phyloP scores from a whole-genome alignment of 2,113 vertebrate species.

The Ramphastos sulfuratus region DNA sequence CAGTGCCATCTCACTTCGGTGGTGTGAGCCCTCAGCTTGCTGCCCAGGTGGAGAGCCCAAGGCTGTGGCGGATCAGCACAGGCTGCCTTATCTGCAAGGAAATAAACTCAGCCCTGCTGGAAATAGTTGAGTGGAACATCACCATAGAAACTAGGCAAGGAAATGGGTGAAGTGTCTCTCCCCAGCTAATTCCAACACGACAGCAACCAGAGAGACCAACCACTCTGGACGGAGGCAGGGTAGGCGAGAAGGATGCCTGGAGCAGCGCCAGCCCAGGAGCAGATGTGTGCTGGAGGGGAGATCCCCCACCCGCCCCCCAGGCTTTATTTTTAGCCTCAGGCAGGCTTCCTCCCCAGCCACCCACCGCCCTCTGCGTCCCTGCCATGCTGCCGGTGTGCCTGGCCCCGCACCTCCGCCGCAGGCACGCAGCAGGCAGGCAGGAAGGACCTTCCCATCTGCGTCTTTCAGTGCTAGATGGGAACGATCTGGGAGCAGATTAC shows the following conservation, averaged over 20 bases:
- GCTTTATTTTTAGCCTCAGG: neutral
- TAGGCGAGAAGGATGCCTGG: neutral
- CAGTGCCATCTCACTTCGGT: neutral
- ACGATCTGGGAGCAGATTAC: neutral
- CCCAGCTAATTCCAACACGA: conserved; percentile 59
- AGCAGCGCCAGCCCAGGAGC: neutral
- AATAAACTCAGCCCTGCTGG: conserved; percentile 64
- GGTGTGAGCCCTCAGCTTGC: neutral
- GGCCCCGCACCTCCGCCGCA: neutral
- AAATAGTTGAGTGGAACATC: conserved; percentile 67
- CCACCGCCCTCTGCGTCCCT: neutral
- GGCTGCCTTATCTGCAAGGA: conserved; percentile 67
- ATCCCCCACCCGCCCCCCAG: neutral
- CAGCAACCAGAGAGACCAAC: conserved; percentile 27
- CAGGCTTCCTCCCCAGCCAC: neutral
- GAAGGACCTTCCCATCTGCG: neutral
- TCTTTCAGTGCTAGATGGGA: rapidly evolving
- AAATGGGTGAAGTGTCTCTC: conserved; percentile 50
- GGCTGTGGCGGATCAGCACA: conserved; percentile 3
- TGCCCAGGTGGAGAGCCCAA: conserved; percentile 4
- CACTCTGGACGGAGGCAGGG: neutral
- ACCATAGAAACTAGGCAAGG: conserved; percentile 81
- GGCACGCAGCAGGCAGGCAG: neutral
- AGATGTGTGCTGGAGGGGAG: neutral
- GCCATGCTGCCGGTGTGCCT: neutral